Percentiles rank a stretch among this genome's conserved stretches.
phyloP scores from a whole-genome alignment of 2,113 vertebrate genomes.

The Capra hircus region DNA sequence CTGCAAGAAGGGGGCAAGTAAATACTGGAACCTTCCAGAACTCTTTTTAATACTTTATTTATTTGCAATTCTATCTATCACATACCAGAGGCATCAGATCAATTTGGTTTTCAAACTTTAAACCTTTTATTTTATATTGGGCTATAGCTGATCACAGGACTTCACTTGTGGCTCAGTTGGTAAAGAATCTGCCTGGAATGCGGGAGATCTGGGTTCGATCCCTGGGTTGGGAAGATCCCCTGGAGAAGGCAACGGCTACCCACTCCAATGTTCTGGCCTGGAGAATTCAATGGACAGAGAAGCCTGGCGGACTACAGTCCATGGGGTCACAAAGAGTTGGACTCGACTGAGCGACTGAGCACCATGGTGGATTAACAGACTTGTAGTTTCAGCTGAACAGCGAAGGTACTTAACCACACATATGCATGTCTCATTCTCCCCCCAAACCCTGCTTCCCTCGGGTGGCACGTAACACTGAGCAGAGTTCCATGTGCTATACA shows the following conservation, averaged over 20 bases:
- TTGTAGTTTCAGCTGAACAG: neutral
- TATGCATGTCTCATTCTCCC: neutral
- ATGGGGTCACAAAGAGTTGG: neutral
- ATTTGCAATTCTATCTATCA: neutral
- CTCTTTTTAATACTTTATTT: neutral
- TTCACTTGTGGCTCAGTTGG: neutral
- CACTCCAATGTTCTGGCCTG: neutral
- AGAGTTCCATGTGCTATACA: neutral
- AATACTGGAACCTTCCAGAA: neutral
- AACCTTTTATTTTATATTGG: neutral
- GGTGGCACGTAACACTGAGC: neutral
- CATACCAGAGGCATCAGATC: neutral
- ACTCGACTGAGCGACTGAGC: fast-evolving
- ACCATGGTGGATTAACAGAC: neutral
- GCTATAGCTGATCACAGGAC: neutral
- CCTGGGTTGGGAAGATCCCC: neutral
- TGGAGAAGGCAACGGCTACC: neutral
- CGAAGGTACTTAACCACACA: neutral
- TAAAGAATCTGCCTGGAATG: neutral
- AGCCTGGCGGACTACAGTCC: neutral
- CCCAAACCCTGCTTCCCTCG: neutral
- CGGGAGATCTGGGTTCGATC: neutral
- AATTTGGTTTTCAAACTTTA: neutral
- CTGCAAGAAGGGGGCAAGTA: neutral
- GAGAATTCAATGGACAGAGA: neutral